Conservation (phyloP, 2,113 vertebrate species). For the Sturnus vulgaris region DNA sequence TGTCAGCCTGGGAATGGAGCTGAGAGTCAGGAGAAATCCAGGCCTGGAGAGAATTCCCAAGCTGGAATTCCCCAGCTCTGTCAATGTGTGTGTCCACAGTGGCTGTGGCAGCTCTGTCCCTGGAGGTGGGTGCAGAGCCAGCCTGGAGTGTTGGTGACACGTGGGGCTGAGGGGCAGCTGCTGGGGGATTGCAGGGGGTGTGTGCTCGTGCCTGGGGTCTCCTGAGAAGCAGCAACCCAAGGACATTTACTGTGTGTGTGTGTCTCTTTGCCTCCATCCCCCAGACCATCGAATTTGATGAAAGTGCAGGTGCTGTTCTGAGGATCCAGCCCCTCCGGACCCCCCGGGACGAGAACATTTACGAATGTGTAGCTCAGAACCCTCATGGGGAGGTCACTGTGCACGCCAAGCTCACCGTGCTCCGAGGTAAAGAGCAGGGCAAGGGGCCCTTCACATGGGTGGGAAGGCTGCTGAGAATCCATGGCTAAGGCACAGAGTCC, state of each 20-base stretch:
- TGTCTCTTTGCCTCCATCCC: background rate
- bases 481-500: background rate
- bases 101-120: background rate
- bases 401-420: conserved; percentile 94
- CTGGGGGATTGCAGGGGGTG: background rate
- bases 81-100: background rate
- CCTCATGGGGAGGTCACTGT: conserved; percentile 85
- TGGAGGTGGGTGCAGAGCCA: background rate
- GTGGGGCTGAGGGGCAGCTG: background rate
- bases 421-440: conserved; percentile 81
- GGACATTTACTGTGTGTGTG: rapidly evolving
- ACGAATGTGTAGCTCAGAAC: conserved; percentile 95
- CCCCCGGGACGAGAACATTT: conserved; percentile 93
- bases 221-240: background rate
- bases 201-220: background rate
- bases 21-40: too few relatives aligned
- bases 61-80: too few relatives aligned
- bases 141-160: rapidly evolving
- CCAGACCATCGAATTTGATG: conserved; percentile 96
- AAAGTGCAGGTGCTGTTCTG: conserved; percentile 91
- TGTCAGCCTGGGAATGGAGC: too few relatives aligned
- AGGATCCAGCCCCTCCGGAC: conserved; percentile 95
- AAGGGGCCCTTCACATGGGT: background rate
- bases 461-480: background rate
- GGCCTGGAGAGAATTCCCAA: too few relatives aligned